Evolutionary conservation across 1,140 invertebrate species (phyloP).

Genomic region (Leptoteleia sp.): DNA sequence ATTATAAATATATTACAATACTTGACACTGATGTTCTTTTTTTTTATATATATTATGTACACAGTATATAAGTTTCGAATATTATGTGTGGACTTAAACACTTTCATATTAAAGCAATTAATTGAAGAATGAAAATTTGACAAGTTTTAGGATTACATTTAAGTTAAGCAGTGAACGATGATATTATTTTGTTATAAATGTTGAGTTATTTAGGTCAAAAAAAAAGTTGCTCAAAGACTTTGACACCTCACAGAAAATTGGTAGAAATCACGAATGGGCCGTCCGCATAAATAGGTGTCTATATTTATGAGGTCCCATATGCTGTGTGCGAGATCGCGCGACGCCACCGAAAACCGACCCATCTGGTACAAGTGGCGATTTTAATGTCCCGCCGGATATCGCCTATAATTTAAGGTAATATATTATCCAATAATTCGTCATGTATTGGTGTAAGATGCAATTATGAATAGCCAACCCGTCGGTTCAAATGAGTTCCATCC

Average conservation of each 20-base stretch:
- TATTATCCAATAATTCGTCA: slow-evolving; percentile 80
- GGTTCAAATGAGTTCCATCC: slow-evolving; percentile 66
- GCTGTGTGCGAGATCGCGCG: slow-evolving; percentile 60
- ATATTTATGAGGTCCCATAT: slow-evolving; percentile 80
- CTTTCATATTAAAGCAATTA: too few relatives aligned
- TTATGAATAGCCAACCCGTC: slow-evolving; percentile 74
- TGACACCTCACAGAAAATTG: slow-evolving; percentile 53
- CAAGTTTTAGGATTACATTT: too few relatives aligned
- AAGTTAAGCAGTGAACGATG: too few relatives aligned
- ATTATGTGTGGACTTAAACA: too few relatives aligned
- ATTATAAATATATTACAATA: too few relatives aligned
- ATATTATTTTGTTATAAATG: slow-evolving; percentile 23
- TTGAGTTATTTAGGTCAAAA: slow-evolving; percentile 53
- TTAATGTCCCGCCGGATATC: slow-evolving; percentile 79
- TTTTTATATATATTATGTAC: too few relatives aligned
- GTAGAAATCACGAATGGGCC: slow-evolving; percentile 63
- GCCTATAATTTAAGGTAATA: slow-evolving; percentile 81
- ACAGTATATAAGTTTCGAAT: too few relatives aligned
- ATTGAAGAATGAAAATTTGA: too few relatives aligned
- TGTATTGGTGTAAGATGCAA: slow-evolving; percentile 79
- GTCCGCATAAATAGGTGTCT: slow-evolving; percentile 68
- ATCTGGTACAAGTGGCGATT: slow-evolving; percentile 79
- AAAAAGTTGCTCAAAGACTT: slow-evolving; percentile 32
- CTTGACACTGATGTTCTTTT: too few relatives aligned
- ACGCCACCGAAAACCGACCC: slow-evolving; percentile 75